Evolutionary conservation across 2,113 vertebrate species (phyloP).

Genomic region (Tragelaphus scriptus): DNA sequence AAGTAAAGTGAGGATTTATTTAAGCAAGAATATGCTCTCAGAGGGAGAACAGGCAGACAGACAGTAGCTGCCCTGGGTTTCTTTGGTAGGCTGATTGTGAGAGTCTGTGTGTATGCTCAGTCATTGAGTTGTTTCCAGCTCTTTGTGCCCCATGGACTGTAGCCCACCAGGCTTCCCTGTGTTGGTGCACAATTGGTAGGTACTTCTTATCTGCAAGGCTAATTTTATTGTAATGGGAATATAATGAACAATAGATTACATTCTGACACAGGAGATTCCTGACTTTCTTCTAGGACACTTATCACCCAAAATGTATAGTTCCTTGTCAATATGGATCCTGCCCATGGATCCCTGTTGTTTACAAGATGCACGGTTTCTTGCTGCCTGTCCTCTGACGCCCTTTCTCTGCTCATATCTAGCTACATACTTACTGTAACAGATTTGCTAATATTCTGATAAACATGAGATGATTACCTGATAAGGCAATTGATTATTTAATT

Average conservation of each 20-base stretch:
- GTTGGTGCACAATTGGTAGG: background rate
- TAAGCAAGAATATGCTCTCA: background rate
- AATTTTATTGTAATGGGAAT: background rate
- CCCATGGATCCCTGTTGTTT: background rate
- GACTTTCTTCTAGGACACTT: background rate
- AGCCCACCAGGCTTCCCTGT: background rate
- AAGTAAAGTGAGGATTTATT: background rate
- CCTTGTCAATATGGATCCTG: background rate
- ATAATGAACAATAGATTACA: background rate
- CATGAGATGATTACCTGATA: background rate
- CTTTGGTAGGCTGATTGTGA: background rate
- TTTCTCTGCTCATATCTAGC: background rate
- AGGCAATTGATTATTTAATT: background rate
- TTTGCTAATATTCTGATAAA: background rate
- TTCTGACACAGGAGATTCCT: background rate
- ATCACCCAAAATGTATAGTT: background rate
- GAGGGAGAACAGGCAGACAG: background rate
- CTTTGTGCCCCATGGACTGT: background rate
- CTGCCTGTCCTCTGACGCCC: background rate
- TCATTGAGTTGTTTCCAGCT: background rate
- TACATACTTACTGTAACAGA: background rate
- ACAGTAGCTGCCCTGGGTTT: background rate
- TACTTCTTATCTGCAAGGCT: background rate
- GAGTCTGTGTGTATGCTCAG: background rate
- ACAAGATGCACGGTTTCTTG: background rate